phyloP scores from a whole-genome alignment of 1,140 invertebrate species.

The Druon quercuslanigerum region DNA sequence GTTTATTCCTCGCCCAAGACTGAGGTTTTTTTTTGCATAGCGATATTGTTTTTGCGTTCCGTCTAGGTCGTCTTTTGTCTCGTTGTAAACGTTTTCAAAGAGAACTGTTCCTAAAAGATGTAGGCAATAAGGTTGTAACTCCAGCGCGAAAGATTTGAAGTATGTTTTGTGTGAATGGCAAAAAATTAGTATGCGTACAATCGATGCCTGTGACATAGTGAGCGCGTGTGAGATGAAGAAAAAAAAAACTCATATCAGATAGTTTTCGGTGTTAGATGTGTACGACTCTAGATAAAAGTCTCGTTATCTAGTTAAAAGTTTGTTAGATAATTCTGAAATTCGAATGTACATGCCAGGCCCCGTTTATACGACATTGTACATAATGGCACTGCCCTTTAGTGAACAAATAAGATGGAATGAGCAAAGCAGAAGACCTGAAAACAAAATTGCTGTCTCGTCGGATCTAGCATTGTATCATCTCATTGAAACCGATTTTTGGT shows the following conservation, averaged over 20 bases:
- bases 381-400: slow-evolving; percentile 73
- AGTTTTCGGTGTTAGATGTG: slow-evolving; percentile 74
- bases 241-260: slow-evolving; percentile 73
- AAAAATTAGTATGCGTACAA: slow-evolving; percentile 49
- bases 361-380: slow-evolving; percentile 75
- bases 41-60: slow-evolving; percentile 52
- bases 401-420: slow-evolving; percentile 42
- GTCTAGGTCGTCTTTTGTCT: slow-evolving; percentile 57
- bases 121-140: slow-evolving; percentile 73
- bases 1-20: slow-evolving; percentile 70
- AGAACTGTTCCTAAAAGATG: slow-evolving; percentile 75
- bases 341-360: slow-evolving; percentile 69
- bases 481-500: slow-evolving; percentile 5
- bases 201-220: slow-evolving; percentile 41
- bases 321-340: slow-evolving; percentile 75
- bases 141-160: slow-evolving; percentile 45
- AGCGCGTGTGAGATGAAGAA: slow-evolving; percentile 48
- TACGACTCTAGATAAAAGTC: slow-evolving; percentile 73
- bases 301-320: slow-evolving; percentile 76
- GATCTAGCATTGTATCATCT: slow-evolving; percentile 26
- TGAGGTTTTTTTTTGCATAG: slow-evolving; percentile 64
- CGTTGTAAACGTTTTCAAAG: slow-evolving; percentile 73
- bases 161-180: slow-evolving; percentile 46
- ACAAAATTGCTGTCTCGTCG: slow-evolving; percentile 34
- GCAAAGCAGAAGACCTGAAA: slow-evolving; percentile 44